These are phyloP conservation scores for Diarsia mendica DNA, from an alignment of 2,888 invertebrate species.

Conservation along the genomic window DNA sequence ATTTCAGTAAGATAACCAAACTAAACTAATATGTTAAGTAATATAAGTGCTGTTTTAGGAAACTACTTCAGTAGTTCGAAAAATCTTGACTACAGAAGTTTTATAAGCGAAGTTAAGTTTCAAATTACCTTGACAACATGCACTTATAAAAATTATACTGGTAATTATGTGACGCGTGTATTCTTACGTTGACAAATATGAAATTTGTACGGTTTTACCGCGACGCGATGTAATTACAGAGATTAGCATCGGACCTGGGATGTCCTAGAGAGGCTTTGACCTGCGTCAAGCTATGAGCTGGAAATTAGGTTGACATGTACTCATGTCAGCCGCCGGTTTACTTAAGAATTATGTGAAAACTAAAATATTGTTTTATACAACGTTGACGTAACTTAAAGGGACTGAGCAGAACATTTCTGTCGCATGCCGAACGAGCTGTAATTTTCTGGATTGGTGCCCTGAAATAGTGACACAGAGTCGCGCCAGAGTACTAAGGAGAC, in stretches of 20 bases:
- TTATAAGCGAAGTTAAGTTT: not conserved
- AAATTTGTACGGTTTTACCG: slow-evolving; percentile 51
- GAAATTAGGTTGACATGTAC: slow-evolving; percentile 31
- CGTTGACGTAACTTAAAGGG: no score
- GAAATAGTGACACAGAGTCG: no score
- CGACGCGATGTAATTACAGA: slow-evolving; percentile 39
- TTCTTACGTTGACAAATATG: slow-evolving; percentile 25
- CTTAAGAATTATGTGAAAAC: no score
- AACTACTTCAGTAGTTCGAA: not conserved
- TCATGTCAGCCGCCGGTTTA: no score
- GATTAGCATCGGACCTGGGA: slow-evolving; percentile 35
- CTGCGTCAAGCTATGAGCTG: slow-evolving; percentile 22
- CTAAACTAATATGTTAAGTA: not conserved
- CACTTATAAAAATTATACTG: slow-evolving; percentile 42
- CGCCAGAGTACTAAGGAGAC: no score
- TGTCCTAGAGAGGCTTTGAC: slow-evolving; percentile 45
- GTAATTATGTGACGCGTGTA: slow-evolving; percentile 37
- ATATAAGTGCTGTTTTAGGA: not conserved
- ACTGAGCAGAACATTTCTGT: no score
- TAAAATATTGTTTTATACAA: no score
- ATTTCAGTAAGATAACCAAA: not conserved
- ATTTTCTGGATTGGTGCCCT: no score
- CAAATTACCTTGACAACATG: slow-evolving; percentile 9
- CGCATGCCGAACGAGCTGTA: no score
- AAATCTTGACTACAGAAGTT: slow-evolving; percentile 2